Evolutionary conservation across 2,888 invertebrate genomes (phyloP), one percentile per base, ranked within the genome.

Genomic region (Cremastinae sp.): DNA sequence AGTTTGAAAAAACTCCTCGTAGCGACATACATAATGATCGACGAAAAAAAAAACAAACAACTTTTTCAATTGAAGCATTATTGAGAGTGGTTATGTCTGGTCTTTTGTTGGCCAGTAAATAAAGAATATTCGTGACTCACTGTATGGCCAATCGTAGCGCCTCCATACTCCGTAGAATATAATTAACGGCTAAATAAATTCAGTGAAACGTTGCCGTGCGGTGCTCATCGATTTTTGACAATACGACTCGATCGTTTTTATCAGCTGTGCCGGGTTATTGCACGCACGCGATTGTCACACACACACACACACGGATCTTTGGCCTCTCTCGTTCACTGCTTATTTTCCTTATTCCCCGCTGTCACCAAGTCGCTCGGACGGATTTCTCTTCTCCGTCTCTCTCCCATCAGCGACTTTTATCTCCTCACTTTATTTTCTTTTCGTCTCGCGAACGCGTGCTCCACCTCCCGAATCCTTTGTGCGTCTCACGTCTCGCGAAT

Each of bases 121-220:
- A 14, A 22, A n/a, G n/a, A 58, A 36, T 10, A 16, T 53, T 54
- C 51, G 75, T 68, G 78, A 88, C 88, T 88, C 83, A 88, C 88
- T 88, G 88, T 82, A 88, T 88, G 69, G 88, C 87, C 70, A 88
- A 83, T 61, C 88, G 87, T 53, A 88, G 80, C 70, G 87, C 87
- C 76, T 88, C 88, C 88, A 88, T 88, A 80, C 74, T 81, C 78
- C 47, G 56, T 22, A 45, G 43, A 12, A 9, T 9, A 53, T 14
- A 20, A 38, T 34, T 14, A 34, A 45, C 12, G 58, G 45, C 47
- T 8, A 38, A 20, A 43, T 75, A 66, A 56, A 66, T 36, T 56
- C 28, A 47, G 1, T n/a, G 3, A 34, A 62, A 62, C 47, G 28
- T 61, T 34, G 22, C 20, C 59, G 22, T 20, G 59, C 12, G 34